Base-by-base conservation (phyloP, 2,888 invertebrate genomes). In the Cactoblastis cactorum region DNA sequence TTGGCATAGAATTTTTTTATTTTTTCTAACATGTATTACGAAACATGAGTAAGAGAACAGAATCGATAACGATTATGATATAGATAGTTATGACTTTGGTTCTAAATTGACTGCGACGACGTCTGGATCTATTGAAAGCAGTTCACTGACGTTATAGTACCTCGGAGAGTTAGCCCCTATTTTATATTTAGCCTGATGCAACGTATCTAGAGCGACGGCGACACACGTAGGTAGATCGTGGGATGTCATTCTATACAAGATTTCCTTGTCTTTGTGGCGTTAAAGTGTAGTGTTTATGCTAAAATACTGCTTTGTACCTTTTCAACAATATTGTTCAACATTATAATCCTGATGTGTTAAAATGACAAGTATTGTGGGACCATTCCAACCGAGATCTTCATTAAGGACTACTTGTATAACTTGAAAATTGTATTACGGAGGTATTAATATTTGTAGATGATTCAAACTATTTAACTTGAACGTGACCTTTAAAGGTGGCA, bases 141-240 rank as follows among this genome's bases (percentile, higher is more conserved):
- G 34, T 15, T 15, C 15, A 37, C 28, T 28, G 15, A 32, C 17
- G 43, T 11, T 24, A 43, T 47, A 37, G 39, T 41, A 19, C 9
- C 46, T 39, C 28, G 33, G 52, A 37, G 15, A 15, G 1, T 35
- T 43, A 45, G 22, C 15, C 65, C 62, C 54, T 54, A 63, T 61
- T 58, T 64, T 73, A 70, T 74, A 77, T 78, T 74, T 75, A 80
- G 73, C 63, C 28, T 32, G 53, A 48, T 48, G 47, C 58, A 57
- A 54, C 46, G 61, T 68, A 82, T 77, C 71, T 83, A 78, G 80
- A 80, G 66, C 77, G 67, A 65, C 62, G 61, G 56, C 63, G 64
- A 61, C 37, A 65, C 56, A 57, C 63, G 76, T 76, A 69, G 69
- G 70, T 64, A 59, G 51, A 47, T 54, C 53, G 73, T 73, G 65